Conservation (phyloP, 92 coral and sea anemone species). For the Epizoanthus stellaris region DNA sequence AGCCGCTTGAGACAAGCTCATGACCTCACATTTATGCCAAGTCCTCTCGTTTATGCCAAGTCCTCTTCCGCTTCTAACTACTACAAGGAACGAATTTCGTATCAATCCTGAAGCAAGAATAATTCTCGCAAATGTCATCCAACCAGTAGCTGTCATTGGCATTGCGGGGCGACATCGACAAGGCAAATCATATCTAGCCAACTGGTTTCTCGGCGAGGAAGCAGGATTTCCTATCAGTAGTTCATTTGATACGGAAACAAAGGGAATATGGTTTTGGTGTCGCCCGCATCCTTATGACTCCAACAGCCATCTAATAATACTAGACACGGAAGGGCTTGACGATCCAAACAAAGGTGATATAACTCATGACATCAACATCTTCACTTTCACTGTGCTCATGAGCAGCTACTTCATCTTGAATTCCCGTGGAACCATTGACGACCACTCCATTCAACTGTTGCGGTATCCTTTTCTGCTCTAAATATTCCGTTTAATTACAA, state of each 20-base stretch:
- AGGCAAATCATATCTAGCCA: conserved; percentile 10
- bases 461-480: conserved; percentile 12
- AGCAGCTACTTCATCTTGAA: conserved; percentile 5
- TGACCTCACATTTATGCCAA: no score
- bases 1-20: no score
- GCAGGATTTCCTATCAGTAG: conserved; percentile 4
- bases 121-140: neutral
- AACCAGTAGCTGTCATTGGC: neutral
- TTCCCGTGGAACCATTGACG: conserved; percentile 3
- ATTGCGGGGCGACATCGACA: neutral
- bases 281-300: neutral
- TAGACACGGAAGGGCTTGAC: conserved; percentile 1
- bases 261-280: conserved; percentile 17
- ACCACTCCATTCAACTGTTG: neutral
- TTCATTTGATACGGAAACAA: neutral
- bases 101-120: conserved; percentile 6
- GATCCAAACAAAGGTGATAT: neutral
- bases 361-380: conserved; percentile 6
- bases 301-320: neutral
- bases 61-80: conserved; percentile 14
- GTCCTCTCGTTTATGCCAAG: conserved; percentile 1
- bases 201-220: conserved; percentile 5
- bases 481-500: neutral
- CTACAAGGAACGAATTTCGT: neutral
- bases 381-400: conserved; percentile 12